Conservation (phyloP, 2,113 vertebrate genomes). For the Engystomops pustulosus region DNA sequence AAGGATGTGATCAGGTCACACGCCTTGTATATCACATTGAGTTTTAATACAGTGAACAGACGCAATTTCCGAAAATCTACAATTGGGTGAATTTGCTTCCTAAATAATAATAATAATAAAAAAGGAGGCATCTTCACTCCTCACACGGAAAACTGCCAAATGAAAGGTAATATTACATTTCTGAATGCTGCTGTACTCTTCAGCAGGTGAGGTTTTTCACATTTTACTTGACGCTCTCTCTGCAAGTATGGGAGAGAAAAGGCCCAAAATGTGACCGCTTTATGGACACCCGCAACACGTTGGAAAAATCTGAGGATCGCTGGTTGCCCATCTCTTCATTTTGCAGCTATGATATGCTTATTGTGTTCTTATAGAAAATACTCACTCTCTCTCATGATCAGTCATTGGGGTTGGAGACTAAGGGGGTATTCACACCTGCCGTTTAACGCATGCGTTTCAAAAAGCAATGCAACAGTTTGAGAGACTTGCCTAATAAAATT, state of each 20-base stretch:
- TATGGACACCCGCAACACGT: neutral
- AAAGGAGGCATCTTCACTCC: constrained; percentile 63
- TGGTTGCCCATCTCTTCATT: neutral
- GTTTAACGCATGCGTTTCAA: too few species aligned
- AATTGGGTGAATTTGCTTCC: constrained; percentile 68
- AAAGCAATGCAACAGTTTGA: too few species aligned
- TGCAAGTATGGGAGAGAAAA: too few species aligned
- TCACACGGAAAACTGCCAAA: constrained; percentile 70
- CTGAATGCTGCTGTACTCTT: constrained; percentile 77
- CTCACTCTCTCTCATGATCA: too few species aligned
- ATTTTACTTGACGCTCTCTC: neutral
- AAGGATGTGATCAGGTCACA: constrained; percentile 68
- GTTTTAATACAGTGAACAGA: constrained; percentile 69
- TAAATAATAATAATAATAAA: constrained; percentile 60
- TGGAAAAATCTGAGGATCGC: neutral
- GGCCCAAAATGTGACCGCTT: neutral
- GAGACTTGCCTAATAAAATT: too few species aligned
- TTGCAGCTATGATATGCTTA: neutral
- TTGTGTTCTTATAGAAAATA: too few species aligned
- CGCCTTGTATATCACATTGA: constrained; percentile 67
- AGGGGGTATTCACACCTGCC: too few species aligned
- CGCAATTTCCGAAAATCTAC: constrained; percentile 64
- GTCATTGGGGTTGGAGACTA: too few species aligned
- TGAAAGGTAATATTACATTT: constrained; percentile 74
- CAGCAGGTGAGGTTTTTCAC: neutral